phyloP scores from a whole-genome alignment of 2,113 vertebrate species.

The Siphamia tubifer region DNA sequence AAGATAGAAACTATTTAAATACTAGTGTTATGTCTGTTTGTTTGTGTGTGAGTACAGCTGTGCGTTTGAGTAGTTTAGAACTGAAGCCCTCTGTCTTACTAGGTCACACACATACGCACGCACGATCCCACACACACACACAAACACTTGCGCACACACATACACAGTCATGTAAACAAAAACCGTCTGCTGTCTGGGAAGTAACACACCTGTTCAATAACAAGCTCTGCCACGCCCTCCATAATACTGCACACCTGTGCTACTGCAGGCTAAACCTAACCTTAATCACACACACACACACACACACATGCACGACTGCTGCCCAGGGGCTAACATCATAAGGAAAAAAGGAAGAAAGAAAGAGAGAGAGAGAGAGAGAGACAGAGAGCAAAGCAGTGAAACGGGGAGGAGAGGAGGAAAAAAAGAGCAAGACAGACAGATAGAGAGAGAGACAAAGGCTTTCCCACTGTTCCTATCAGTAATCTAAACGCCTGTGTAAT shows the following conservation, averaged over 20 bases:
- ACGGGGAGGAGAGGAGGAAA: slow-evolving; percentile 36
- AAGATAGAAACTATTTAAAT: slow-evolving; percentile 7
- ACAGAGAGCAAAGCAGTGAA: slow-evolving; percentile 34
- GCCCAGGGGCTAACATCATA: slow-evolving; percentile 66
- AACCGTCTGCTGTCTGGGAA: slow-evolving; percentile 70
- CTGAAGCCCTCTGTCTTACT: slow-evolving; percentile 44
- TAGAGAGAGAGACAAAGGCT: slow-evolving; percentile 58
- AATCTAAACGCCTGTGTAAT: slow-evolving; percentile 73
- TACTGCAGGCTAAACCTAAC: slow-evolving; percentile 68
- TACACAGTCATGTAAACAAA: slow-evolving; percentile 51
- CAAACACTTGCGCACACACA: slow-evolving; percentile 3
- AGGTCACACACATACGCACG: slow-evolving; percentile 41
- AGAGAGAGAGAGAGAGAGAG: slow-evolving; percentile 24
- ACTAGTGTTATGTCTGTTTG: slow-evolving; percentile 5
- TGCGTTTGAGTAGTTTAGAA: slow-evolving; percentile 22
- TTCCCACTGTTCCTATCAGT: slow-evolving; percentile 67
- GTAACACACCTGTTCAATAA: slow-evolving; percentile 75
- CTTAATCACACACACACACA: slow-evolving; percentile 48
- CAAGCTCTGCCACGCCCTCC: slow-evolving; percentile 71
- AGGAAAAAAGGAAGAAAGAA: slow-evolving; percentile 29
- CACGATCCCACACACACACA: slow-evolving; percentile 19
- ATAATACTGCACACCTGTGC: slow-evolving; percentile 75
- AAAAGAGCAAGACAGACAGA: slow-evolving; percentile 24
- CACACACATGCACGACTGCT: slow-evolving; percentile 39
- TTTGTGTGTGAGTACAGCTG: slow-evolving; percentile 1